Evolutionary conservation across 2,113 vertebrate genomes (phyloP).

Genomic region (Euleptes europaea): DNA sequence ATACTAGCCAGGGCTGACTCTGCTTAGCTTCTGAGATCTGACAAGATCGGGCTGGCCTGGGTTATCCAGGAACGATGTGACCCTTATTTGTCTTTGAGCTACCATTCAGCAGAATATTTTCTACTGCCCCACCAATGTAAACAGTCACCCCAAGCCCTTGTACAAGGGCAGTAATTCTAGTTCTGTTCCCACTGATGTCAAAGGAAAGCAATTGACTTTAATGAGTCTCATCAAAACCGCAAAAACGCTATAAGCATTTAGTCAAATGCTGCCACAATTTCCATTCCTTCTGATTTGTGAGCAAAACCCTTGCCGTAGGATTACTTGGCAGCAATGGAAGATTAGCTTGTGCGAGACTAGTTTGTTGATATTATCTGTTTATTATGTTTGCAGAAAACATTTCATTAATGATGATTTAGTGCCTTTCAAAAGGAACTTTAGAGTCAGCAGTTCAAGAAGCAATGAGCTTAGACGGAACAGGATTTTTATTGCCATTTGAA

Average conservation of each 20-base stretch:
- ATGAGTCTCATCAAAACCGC: background rate
- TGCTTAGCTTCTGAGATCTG: too few relatives aligned
- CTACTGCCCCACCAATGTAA: too few relatives aligned
- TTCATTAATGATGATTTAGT: constrained; percentile 61
- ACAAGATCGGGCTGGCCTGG: too few relatives aligned
- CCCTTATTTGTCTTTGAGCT: too few relatives aligned
- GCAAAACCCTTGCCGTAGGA: background rate
- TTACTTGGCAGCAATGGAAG: constrained; percentile 12
- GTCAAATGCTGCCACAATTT: background rate
- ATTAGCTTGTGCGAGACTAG: constrained; percentile 28
- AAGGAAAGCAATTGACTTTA: background rate
- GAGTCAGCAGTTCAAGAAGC: constrained; percentile 47
- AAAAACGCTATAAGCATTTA: background rate
- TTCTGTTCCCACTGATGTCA: rapidly evolving
- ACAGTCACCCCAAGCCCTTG: too few relatives aligned
- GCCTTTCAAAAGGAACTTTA: constrained; percentile 49
- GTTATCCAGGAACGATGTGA: too few relatives aligned
- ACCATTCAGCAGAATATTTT: too few relatives aligned
- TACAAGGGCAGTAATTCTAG: background rate
- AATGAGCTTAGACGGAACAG: constrained; percentile 51
- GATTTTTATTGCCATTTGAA: constrained; percentile 37
- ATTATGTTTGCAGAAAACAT: constrained; percentile 66
- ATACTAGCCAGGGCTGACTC: too few relatives aligned
- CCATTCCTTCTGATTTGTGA: constrained; percentile 39
- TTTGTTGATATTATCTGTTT: constrained; percentile 62